These are phyloP conservation scores for Dasysyrphus albostriatus DNA, from an alignment of 2,888 invertebrate species.

Conservation along the genomic window DNA sequence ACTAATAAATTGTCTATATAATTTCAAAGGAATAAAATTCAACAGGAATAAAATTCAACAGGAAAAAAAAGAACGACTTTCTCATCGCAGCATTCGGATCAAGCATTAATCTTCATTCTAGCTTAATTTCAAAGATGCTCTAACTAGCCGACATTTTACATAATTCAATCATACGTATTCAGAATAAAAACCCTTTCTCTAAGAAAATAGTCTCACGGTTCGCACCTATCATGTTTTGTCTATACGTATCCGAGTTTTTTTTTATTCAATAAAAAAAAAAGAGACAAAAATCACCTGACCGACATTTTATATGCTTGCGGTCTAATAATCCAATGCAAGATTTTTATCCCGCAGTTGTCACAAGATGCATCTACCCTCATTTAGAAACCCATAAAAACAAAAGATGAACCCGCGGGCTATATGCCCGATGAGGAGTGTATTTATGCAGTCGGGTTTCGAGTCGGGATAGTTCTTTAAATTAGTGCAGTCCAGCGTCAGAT, in stretches of 20 bases:
- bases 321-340: conserved; percentile 63
- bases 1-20: conserved; percentile 21
- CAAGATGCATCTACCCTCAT: conserved; percentile 71
- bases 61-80: conserved; percentile 47
- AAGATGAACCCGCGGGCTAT: conserved; percentile 49
- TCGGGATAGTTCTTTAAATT: conserved; percentile 61
- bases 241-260: not conserved
- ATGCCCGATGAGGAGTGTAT: conserved; percentile 2
- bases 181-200: conserved; percentile 51
- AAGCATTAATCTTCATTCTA: conserved; percentile 69
- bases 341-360: conserved; percentile 66
- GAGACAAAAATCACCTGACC: conserved; percentile 42
- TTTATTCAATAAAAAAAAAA: conserved; percentile 45
- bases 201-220: conserved; percentile 55
- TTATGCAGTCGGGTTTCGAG: conserved; percentile 28
- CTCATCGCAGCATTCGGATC: conserved; percentile 49
- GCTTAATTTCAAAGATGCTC: conserved; percentile 45
- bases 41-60: no score
- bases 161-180: conserved; percentile 75
- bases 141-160: conserved; percentile 63
- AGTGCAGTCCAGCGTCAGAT: conserved; percentile 68
- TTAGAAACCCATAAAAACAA: conserved; percentile 74
- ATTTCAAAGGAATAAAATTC: not conserved
- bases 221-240: conserved; percentile 50
- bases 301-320: conserved; percentile 61